Percentiles rank a stretch among this genome's conserved stretches.
Conservation (phyloP, 2,797 vertebrate species). For the Protosalanx chinensis region DNA sequence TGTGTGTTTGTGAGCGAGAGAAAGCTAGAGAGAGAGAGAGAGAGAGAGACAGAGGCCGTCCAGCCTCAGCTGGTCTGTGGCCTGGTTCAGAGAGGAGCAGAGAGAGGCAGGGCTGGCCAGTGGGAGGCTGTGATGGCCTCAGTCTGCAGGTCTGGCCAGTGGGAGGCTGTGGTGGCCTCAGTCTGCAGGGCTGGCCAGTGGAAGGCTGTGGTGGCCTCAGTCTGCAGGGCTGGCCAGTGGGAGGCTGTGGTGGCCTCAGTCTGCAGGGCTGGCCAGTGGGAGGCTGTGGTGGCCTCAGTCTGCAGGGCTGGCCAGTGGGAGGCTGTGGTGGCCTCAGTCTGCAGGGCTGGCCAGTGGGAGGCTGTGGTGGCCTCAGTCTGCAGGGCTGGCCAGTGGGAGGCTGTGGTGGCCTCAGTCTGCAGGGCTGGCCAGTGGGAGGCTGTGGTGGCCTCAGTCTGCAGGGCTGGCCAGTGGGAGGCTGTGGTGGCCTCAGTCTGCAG, state of each 20-base stretch:
- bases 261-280: not conserved
- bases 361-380: conserved; percentile 10
- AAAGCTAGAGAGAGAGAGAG: no score
- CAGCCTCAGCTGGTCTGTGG: no score
- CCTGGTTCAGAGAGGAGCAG: no score
- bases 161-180: conserved; percentile 2
- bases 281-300: conserved; percentile 6
- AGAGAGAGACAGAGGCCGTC: no score
- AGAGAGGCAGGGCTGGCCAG: not conserved
- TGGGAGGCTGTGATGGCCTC: not conserved
- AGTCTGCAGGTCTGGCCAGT: not conserved
- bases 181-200: not conserved
- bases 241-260: conserved; percentile 5
- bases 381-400: not conserved
- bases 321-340: conserved; percentile 9
- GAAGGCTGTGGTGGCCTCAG: conserved; percentile 3
- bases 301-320: not conserved
- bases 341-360: not conserved
- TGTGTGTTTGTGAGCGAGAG: not conserved
- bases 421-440: not conserved
- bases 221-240: not conserved
- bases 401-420: conserved; percentile 11
- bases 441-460: not conserved
- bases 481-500: no score
- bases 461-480: no score